These are phyloP conservation scores for Glandiceps talaboti DNA, from an alignment of 53 echinoderm and acorn worm species.

Conservation along the genomic window DNA sequence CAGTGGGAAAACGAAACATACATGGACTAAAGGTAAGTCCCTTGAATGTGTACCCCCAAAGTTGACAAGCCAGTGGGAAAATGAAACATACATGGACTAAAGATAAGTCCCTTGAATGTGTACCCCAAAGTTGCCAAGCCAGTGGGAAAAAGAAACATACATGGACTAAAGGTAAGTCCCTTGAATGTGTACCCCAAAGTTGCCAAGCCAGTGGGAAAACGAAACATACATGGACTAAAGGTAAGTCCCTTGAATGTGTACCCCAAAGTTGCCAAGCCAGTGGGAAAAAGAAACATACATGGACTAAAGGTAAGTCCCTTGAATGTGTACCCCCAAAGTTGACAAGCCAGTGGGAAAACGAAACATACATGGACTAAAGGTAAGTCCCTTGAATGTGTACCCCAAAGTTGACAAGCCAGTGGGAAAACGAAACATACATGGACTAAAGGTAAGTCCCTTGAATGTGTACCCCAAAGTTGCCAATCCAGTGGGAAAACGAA, in stretches of 20 bases:
- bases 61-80: constrained; percentile 37
- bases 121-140: constrained; percentile 65
- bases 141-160: constrained; percentile 51
- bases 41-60: too few relatives aligned
- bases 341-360: constrained; percentile 42
- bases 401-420: constrained; percentile 60
- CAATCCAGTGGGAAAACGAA: constrained; percentile 41
- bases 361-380: constrained; percentile 73
- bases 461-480: too few relatives aligned
- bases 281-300: constrained; percentile 56
- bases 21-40: constrained; percentile 79
- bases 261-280: constrained; percentile 58
- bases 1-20: constrained; percentile 45
- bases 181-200: too few relatives aligned
- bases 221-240: constrained; percentile 70
- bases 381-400: too few relatives aligned
- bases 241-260: too few relatives aligned
- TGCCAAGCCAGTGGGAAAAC: constrained; percentile 44
- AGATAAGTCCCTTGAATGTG: too few relatives aligned
- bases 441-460: constrained; percentile 75
- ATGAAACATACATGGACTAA: constrained; percentile 69
- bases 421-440: constrained; percentile 54
- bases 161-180: constrained; percentile 75
- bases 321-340: too few relatives aligned
- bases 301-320: constrained; percentile 77